Conservation (phyloP, 2,113 vertebrate species). For the Aegotheles bennettii region DNA sequence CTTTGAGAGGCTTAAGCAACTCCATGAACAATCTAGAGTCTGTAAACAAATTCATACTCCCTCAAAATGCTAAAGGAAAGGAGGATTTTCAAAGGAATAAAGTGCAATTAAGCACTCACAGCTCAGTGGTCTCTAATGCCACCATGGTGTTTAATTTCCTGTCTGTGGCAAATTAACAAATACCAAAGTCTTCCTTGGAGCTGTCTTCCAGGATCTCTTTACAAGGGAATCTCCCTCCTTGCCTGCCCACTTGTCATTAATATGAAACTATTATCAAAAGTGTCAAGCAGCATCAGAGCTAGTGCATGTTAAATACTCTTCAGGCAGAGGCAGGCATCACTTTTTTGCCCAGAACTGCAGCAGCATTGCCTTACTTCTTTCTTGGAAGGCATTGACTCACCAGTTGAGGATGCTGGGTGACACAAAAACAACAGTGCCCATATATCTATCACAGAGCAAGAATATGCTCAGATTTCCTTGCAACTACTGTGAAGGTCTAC, state of each 20-base stretch:
- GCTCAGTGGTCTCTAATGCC: neutral
- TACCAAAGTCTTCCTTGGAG: neutral
- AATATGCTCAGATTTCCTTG: neutral
- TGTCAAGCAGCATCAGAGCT: neutral
- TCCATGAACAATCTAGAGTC: neutral
- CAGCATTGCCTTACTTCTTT: neutral
- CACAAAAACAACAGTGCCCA: neutral
- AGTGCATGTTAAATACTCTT: too few relatives aligned
- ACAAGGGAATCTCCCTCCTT: neutral
- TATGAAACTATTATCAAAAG: neutral
- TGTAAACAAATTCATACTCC: neutral
- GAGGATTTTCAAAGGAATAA: neutral
- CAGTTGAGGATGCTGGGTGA: neutral
- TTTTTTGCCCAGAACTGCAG: neutral
- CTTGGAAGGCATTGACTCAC: neutral
- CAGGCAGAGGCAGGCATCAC: neutral
- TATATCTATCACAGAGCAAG: accelerated
- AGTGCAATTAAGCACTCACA: neutral
- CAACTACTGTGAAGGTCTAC: neutral
- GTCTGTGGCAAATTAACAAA: neutral
- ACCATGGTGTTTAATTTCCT: neutral
- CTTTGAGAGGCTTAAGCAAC: neutral
- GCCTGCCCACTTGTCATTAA: neutral
- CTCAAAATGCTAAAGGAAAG: neutral
- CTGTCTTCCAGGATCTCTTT: neutral